Evolutionary conservation across 1,140 invertebrate genomes (phyloP).

Genomic region (Drosophila ogumai): DNA sequence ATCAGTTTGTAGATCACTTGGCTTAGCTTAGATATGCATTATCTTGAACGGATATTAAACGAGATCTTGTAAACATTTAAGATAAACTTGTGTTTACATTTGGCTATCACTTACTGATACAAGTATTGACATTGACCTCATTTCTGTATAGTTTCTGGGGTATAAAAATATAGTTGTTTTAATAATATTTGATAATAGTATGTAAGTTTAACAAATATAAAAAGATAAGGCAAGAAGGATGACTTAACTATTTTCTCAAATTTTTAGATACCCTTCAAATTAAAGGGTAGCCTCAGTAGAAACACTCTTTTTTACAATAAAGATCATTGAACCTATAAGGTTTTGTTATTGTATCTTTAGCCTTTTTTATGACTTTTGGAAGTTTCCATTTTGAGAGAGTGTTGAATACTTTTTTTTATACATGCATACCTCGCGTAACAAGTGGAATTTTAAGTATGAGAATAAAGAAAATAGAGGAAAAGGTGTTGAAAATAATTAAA

Average conservation of each 20-base stretch:
- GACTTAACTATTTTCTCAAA: not conserved
- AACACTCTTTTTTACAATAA: slow-evolving; percentile 4
- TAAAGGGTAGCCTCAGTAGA: not conserved
- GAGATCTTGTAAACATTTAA: slow-evolving; percentile 9
- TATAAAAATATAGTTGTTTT: not conserved
- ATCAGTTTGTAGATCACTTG: not conserved
- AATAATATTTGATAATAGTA: not conserved
- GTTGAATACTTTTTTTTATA: slow-evolving; percentile 51
- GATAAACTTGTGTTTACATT: not conserved
- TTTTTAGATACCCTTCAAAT: slow-evolving; percentile 9
- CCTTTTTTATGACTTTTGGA: slow-evolving; percentile 51
- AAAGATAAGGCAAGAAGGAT: not conserved
- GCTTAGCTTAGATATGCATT: not conserved
- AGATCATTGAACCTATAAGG: slow-evolving; percentile 63
- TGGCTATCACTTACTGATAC: not conserved
- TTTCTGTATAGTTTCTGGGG: not conserved
- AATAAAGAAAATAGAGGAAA: slow-evolving; percentile 28
- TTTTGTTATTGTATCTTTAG: slow-evolving; percentile 31
- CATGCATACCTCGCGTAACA: slow-evolving; percentile 49
- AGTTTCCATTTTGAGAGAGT: slow-evolving; percentile 46
- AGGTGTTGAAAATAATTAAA: slow-evolving; percentile 42
- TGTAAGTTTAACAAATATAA: not conserved
- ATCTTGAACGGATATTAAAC: slow-evolving; percentile 7
- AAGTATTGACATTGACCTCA: slow-evolving; percentile 3
- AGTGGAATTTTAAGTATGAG: slow-evolving; percentile 62